A percentile compares a stretch with the other conserved stretches of the same genome.
Evolutionary conservation across 2,797 vertebrate species (phyloP).

Genomic region (Notolepis coatsorum): DNA sequence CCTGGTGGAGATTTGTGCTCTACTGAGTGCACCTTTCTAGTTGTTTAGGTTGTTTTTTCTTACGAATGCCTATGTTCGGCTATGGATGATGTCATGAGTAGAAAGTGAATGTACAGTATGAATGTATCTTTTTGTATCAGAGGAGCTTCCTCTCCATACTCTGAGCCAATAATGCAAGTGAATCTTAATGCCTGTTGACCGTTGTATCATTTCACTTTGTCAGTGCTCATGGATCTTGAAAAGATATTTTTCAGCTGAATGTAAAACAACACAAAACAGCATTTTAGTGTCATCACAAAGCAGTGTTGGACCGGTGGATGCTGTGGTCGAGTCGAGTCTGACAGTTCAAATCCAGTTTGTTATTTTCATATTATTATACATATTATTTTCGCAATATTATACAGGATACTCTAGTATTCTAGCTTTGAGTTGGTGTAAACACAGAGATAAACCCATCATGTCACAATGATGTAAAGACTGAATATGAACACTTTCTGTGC

Average conservation of each 20-base stretch:
- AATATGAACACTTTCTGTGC: too few relatives aligned
- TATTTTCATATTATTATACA: too few relatives aligned
- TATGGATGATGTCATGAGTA: background rate
- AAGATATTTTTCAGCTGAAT: background rate
- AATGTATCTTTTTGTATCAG: constrained; percentile 1
- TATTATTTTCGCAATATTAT: too few relatives aligned
- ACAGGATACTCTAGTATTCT: too few relatives aligned
- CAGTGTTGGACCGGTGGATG: too few relatives aligned
- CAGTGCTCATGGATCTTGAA: background rate
- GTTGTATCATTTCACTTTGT: background rate
- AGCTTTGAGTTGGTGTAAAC: too few relatives aligned
- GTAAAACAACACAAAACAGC: background rate
- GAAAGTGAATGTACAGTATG: background rate
- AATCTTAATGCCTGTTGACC: background rate
- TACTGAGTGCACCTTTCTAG: background rate
- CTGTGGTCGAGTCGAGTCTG: too few relatives aligned
- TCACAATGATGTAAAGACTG: too few relatives aligned
- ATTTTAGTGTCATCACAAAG: background rate
- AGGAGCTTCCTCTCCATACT: background rate
- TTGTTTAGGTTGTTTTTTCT: background rate
- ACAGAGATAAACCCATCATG: too few relatives aligned
- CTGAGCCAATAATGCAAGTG: background rate
- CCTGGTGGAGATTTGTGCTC: too few relatives aligned
- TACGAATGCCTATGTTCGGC: background rate
- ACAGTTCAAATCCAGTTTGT: too few relatives aligned